Base-by-base conservation (phyloP, 2,797 vertebrate genomes). In the Falco cherrug region DNA sequence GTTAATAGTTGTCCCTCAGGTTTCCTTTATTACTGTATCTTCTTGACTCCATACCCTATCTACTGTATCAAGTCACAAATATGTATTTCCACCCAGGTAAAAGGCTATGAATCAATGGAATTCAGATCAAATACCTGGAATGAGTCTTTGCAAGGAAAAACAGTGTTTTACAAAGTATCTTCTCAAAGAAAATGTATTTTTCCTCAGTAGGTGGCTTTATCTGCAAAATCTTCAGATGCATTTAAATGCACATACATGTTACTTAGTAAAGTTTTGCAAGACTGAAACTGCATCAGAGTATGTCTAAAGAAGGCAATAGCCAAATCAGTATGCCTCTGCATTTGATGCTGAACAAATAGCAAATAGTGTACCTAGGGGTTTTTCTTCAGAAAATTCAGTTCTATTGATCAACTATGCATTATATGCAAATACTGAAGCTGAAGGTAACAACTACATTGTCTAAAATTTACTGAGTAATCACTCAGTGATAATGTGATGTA, bases 401-500 rank as follows among this genome's bases (percentile, higher is more conserved):
- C 20, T 79, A 25, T 41, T 29, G 10, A 76, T 77, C 54, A 70
- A 41, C 22, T 74, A 54, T 21, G 6, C 13, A 67, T 25, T 90
- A 8, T 63, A 43, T 35, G 37, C 56, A 82, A 84, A 88, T 45
- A 69, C 4, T 45, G 37, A 76, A n/a, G 43, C 8, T 82, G 37
- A 73, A 84, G 37, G 59, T 84, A 95, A 64, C 19, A 84, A 29
- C 11, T 73, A 22, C 39, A 7, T 22, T 67, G 13, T 54, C 31
- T 51, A 65, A 93, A 86, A 70, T 65, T 93, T 73, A 74, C 67
- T 83, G 75, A 67, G 35, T 93, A 95, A 95, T 93, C 51, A 80
- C 53, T 90, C 75, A 85, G 8, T 90, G 65, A 91, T 53, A 93
- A 48, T 75, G 54, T 92, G 84, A 94, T 11, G 19, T 41, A 73